Percentiles rank a stretch among this genome's conserved stretches.
Conservation (phyloP, 2,113 vertebrate genomes). For the Pollachius pollachius region DNA sequence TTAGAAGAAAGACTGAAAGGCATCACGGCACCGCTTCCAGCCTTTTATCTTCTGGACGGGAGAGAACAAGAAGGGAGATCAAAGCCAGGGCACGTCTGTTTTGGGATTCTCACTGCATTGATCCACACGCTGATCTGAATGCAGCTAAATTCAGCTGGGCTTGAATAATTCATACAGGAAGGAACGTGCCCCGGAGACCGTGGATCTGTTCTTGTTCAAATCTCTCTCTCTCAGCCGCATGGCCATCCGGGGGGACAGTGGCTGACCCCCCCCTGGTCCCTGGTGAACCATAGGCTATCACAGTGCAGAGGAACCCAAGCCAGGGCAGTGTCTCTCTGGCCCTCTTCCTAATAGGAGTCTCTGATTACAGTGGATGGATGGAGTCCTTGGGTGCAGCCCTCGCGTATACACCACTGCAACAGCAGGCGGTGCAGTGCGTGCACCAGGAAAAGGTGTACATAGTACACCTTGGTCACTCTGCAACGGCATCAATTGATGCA, state of each 20-base stretch:
- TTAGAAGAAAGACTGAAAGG: too few relatives aligned
- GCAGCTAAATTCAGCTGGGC: constrained; percentile 54
- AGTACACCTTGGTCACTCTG: too few relatives aligned
- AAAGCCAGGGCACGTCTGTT: constrained; percentile 42
- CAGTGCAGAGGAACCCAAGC: too few relatives aligned
- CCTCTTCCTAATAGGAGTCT: constrained; percentile 7
- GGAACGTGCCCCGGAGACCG: constrained; percentile 37
- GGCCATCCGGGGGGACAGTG: constrained; percentile 34
- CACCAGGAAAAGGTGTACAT: too few relatives aligned
- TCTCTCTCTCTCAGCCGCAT: constrained; percentile 8
- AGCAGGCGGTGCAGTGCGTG: too few relatives aligned
- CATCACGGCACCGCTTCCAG: too few relatives aligned
- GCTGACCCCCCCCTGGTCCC: constrained; percentile 22
- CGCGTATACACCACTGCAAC: too few relatives aligned
- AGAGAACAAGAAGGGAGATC: constrained; percentile 21
- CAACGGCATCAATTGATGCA: too few relatives aligned
- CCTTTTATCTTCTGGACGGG: constrained; percentile 28
- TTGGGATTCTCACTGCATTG: constrained; percentile 49
- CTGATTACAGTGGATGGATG: too few relatives aligned
- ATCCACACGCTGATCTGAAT: constrained; percentile 37
- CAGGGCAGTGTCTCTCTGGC: not conserved
- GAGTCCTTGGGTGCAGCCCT: too few relatives aligned
- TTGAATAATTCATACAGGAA: constrained; percentile 68
- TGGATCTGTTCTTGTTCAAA: constrained; percentile 23
- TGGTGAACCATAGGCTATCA: constrained; percentile 26